Base-by-base conservation (phyloP, 2,888 invertebrate species). In the Calameuta filiformis region DNA sequence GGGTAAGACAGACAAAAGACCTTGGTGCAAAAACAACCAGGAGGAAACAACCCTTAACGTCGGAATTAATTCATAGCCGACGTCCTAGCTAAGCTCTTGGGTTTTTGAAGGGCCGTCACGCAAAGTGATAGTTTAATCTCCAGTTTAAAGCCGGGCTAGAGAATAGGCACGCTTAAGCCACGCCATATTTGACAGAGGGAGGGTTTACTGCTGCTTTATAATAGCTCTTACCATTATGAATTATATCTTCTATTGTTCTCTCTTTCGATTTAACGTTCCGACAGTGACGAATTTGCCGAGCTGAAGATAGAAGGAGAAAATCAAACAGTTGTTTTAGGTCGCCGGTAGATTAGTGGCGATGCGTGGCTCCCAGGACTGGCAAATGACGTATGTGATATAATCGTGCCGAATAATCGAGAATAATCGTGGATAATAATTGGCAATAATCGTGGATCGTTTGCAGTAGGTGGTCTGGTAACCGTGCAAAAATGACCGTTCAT, bases 111-210 rank as follows among this genome's bases (percentile, higher is more conserved):
- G 84, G 75, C 85, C 84, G 87, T 87, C 88, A 85, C 86, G 85
- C 87, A 85, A 86, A 88, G 87, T 87, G 89, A 89, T 87, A 85
- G 85, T 87, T 88, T 89, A 89, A 90, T 89, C 89, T 87, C 85
- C 84, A 84, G 83, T 86, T 86, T 83, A 83, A 85, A 85, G 81
- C 79, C 83, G 81, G 78, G 82, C 86, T 86, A 85, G 85, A 86
- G 86, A 86, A 86, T 86, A 85, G 86, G 81, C 85, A 83, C 82
- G 73, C 75, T 82, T 85, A 82, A 86, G 84, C 85, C 83, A 81
- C 79, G 83, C 83, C 40, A 15, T 40, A 40, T 40, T 40, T 40
- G 40, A 40, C 40, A 40, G 40, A 40, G 15, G 40, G 40, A 40
- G 40, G 40, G 15, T 15, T 37, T 37, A 37, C 37, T 37, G 37